These are phyloP conservation scores for Taphrorychus bicolor DNA, from an alignment of 2,888 invertebrate genomes.

Conservation along the genomic window DNA sequence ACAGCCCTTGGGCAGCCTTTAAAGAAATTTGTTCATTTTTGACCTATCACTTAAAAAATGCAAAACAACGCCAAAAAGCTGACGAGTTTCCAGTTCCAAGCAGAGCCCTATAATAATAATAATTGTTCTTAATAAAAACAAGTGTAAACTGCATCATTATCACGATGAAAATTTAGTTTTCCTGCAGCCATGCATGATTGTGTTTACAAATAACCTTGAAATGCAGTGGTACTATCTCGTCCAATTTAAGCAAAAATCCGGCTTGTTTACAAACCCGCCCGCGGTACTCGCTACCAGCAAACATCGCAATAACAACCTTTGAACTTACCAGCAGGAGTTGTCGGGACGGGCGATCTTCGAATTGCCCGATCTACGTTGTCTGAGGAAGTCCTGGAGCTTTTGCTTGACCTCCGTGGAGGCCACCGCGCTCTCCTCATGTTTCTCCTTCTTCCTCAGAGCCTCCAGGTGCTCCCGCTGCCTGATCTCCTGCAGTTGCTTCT, in stretches of 20 bases:
- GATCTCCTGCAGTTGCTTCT: constrained; percentile 77
- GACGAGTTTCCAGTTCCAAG: background rate
- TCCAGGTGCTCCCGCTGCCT: constrained; percentile 85
- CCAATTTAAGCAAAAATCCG: background rate
- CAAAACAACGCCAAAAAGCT: background rate
- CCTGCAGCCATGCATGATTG: no score
- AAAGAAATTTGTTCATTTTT: no score
- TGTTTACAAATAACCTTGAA: no score
- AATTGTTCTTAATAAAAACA: background rate
- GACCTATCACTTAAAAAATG: background rate
- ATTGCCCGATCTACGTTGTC: constrained; percentile 58
- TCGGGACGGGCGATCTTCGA: constrained; percentile 56
- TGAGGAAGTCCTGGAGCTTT: constrained; percentile 79
- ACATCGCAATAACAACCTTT: constrained; percentile 33
- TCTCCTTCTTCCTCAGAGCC: constrained; percentile 90
- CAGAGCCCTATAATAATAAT: background rate
- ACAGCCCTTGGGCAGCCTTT: no score
- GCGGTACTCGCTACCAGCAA: no score
- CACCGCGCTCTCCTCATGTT: constrained; percentile 94
- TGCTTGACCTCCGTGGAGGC: constrained; percentile 97
- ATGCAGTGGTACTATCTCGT: background rate
- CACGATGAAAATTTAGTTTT: background rate
- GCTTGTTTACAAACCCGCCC: constrained; percentile 28
- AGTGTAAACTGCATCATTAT: background rate
- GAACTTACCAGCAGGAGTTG: constrained; percentile 59